Conservation (phyloP, 2,113 vertebrate species). For the Amphiprion ocellaris region DNA sequence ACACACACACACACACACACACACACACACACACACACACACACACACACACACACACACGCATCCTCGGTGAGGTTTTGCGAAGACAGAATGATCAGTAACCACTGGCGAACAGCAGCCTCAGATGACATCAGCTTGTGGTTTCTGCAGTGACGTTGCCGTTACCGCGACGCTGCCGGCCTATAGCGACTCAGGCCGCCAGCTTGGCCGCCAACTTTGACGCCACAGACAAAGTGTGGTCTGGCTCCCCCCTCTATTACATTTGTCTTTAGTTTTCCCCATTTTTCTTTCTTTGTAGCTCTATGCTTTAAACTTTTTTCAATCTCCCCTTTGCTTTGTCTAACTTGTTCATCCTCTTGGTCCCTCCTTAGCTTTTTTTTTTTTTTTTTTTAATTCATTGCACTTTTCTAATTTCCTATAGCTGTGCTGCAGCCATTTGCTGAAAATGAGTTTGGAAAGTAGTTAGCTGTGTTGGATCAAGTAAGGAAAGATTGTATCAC, state of each 20-base stretch:
- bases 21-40: constrained; percentile 26
- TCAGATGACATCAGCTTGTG: constrained; percentile 66
- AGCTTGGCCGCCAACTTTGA: constrained; percentile 71
- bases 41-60: not conserved
- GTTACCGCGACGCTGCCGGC: constrained; percentile 55
- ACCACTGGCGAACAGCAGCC: constrained; percentile 56
- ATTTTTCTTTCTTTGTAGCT: constrained; percentile 21
- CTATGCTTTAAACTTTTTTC: constrained; percentile 8
- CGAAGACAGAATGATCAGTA: constrained; percentile 53
- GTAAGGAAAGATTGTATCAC: constrained; percentile 58
- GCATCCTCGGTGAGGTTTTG: constrained; percentile 31
- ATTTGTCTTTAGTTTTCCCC: constrained; percentile 19
- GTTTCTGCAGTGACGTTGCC: constrained; percentile 56
- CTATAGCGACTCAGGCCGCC: constrained; percentile 9
- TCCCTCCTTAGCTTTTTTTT: constrained; percentile 20
- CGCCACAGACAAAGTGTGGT: constrained; percentile 70
- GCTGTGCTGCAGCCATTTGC: constrained; percentile 67
- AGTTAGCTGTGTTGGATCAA: constrained; percentile 59
- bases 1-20: constrained; percentile 23
- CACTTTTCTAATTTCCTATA: constrained; percentile 76
- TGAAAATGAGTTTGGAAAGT: constrained; percentile 74
- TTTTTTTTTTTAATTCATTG: constrained; percentile 62
- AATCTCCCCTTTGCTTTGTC: constrained; percentile 4
- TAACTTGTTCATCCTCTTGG: not conserved
- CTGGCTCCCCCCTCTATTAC: constrained; percentile 64